These are phyloP conservation scores for Magallana angulata DNA, from an alignment of 1,140 invertebrate species.

Conservation along the genomic window DNA sequence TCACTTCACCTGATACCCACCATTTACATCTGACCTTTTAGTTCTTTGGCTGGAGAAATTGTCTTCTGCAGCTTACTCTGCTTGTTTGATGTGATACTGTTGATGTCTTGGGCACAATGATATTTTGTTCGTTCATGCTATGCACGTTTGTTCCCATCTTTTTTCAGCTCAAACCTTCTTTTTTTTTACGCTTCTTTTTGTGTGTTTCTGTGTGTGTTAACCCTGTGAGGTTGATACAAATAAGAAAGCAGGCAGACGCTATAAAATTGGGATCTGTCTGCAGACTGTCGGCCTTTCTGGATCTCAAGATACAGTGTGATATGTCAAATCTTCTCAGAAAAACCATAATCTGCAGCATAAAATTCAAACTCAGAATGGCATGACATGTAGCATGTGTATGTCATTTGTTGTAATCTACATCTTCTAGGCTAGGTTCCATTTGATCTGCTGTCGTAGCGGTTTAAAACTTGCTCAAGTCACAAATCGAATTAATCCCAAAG, in stretches of 20 bases:
- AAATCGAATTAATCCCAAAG: too few relatives aligned
- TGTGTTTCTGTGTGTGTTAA: too few relatives aligned
- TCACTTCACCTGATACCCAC: constrained; percentile 10
- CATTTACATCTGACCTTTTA: not conserved
- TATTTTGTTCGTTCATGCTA: constrained; percentile 10
- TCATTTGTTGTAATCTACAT: not conserved
- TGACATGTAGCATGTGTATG: not conserved
- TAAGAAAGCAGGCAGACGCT: not conserved
- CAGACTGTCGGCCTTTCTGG: not conserved
- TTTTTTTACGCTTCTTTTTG: not conserved
- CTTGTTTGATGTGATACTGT: constrained; percentile 25
- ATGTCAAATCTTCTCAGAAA: not conserved
- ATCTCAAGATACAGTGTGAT: not conserved
- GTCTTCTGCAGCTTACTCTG: not conserved
- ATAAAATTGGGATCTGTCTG: constrained; percentile 19
- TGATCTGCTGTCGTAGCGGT: too few relatives aligned
- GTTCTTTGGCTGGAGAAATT: not conserved
- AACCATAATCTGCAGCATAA: not conserved
- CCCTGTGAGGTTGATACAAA: not conserved
- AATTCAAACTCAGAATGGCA: not conserved
- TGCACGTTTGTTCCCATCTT: not conserved
- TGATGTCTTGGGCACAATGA: not conserved
- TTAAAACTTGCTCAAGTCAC: too few relatives aligned
- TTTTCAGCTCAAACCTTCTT: not conserved
- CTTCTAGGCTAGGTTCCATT: too few relatives aligned